phyloP scores from a whole-genome alignment of 2,888 invertebrate species.

The Polydrusus tereticollis region DNA sequence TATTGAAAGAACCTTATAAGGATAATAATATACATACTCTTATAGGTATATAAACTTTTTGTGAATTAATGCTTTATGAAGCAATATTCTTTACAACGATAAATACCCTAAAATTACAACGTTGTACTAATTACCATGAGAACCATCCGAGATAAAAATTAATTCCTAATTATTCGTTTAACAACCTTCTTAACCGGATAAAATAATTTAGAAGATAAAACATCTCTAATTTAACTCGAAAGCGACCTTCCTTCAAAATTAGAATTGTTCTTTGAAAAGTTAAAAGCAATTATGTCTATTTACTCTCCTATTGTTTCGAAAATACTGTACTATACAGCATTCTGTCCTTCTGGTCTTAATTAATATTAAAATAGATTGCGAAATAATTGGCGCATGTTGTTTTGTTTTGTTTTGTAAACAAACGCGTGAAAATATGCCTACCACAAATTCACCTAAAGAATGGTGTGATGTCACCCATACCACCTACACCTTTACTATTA shows the following conservation, averaged over 20 bases:
- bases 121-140: neutral
- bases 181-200: constrained; percentile 16
- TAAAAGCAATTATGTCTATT: constrained; percentile 14
- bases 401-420: constrained; percentile 20
- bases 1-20: no score
- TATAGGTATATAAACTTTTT: no score
- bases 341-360: constrained; percentile 32
- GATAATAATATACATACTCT: no score
- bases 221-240: constrained; percentile 9
- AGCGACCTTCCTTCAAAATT: constrained; percentile 22
- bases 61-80: no score
- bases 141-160: neutral
- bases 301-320: constrained; percentile 34
- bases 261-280: constrained; percentile 29
- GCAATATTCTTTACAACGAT: no score
- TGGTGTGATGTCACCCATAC: neutral
- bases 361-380: constrained; percentile 30
- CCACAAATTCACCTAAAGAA: neutral
- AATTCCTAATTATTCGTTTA: constrained; percentile 15
- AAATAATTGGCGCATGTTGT: constrained; percentile 26
- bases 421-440: constrained; percentile 13
- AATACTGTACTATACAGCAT: neutral
- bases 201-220: constrained; percentile 19
- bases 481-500: neutral
- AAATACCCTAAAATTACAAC: no score